A percentile compares a stretch with the other conserved stretches of the same genome.
These are phyloP conservation scores for Denticeps clupeoides DNA, from an alignment of 2,797 vertebrate genomes.

Conservation along the genomic window DNA sequence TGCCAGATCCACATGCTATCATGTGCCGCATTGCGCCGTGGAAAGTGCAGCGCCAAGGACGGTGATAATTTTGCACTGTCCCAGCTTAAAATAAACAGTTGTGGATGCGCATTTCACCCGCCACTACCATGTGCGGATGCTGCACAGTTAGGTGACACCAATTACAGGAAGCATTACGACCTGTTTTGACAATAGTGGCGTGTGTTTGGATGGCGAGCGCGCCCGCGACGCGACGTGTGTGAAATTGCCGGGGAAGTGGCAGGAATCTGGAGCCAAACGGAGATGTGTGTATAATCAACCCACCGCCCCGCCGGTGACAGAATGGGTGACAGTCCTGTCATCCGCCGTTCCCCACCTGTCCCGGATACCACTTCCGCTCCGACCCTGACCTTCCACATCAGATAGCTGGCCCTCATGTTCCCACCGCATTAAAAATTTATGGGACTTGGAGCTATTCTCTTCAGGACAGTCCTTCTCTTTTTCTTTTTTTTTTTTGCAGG, in stretches of 20 bases:
- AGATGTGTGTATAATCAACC: slow-evolving; percentile 2
- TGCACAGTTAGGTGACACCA: neutral
- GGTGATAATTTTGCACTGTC: too few relatives aligned
- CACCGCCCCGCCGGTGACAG: neutral
- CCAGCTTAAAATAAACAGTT: too few relatives aligned
- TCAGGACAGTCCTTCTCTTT: neutral
- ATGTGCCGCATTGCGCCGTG: too few relatives aligned
- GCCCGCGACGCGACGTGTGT: neutral
- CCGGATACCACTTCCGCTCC: slow-evolving; percentile 42
- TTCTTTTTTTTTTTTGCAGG: neutral
- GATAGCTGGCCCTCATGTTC: slow-evolving; percentile 41
- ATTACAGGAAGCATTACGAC: neutral
- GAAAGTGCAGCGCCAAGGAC: too few relatives aligned
- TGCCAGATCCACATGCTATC: too few relatives aligned
- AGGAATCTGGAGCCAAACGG: too few relatives aligned
- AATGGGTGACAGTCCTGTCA: slow-evolving; percentile 32
- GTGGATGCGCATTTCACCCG: too few relatives aligned
- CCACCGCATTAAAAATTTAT: slow-evolving; percentile 59
- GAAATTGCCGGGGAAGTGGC: neutral
- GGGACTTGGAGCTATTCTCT: slow-evolving; percentile 6
- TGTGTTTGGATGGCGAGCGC: neutral
- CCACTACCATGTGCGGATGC: neutral
- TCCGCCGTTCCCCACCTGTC: slow-evolving; percentile 38
- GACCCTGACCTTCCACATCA: slow-evolving; percentile 50
- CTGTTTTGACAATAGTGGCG: neutral